Percentiles rank a stretch among this genome's conserved stretches.
phyloP scores from a whole-genome alignment of 2,888 invertebrate species.

The Smittia sp. region DNA sequence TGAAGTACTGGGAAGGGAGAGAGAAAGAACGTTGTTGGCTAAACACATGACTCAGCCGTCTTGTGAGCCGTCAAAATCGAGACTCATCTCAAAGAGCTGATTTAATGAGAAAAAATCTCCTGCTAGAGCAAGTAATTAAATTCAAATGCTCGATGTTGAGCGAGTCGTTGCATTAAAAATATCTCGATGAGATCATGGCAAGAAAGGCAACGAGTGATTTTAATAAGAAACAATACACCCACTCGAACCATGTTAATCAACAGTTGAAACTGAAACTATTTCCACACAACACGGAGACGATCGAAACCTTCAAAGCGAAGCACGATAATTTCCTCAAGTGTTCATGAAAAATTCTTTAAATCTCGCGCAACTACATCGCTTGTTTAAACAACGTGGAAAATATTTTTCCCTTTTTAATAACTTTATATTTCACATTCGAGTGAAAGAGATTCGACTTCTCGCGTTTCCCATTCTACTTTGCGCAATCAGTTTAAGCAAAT shows the following conservation, averaged over 20 bases:
- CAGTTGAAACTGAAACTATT: conserved; percentile 1
- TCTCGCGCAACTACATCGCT: neutral
- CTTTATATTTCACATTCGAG: conserved; percentile 27
- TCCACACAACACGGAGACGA: too few relatives aligned
- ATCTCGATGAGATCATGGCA: neutral
- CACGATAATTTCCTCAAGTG: neutral
- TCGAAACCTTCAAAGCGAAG: too few relatives aligned
- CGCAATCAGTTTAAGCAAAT: conserved; percentile 32
- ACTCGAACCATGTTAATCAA: neutral
- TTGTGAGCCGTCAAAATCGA: neutral
- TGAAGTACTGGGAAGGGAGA: neutral
- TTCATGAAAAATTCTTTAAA: conserved; percentile 12
- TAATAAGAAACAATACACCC: neutral
- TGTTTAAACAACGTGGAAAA: conserved; percentile 19
- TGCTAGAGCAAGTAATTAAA: neutral
- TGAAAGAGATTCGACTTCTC: neutral
- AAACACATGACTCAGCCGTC: conserved; percentile 22
- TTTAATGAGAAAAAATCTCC: neutral
- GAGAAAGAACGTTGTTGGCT: neutral
- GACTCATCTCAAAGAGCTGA: neutral
- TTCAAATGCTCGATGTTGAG: neutral
- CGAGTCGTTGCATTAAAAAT: neutral
- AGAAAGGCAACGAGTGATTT: neutral
- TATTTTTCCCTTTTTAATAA: conserved; percentile 32
- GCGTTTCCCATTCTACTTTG: conserved; percentile 20